Evolutionary conservation across 2,113 vertebrate species (phyloP).

Genomic region (Gymnobelideus leadbeateri): DNA sequence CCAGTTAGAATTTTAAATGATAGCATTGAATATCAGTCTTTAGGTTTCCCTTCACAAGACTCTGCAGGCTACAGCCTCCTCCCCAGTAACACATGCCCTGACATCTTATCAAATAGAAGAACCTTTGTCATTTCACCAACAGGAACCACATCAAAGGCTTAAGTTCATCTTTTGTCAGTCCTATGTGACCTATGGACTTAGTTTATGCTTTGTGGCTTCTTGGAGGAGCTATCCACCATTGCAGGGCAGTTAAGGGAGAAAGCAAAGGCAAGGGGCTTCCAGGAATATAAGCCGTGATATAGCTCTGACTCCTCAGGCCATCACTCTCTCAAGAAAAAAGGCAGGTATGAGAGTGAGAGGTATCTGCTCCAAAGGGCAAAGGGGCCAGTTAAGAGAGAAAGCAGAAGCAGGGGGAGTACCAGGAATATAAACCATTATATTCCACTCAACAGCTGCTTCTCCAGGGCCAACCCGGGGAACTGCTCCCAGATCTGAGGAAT

Average conservation of each 20-base stretch:
- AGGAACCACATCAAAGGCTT: neutral
- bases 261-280: neutral
- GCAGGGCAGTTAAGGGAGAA: neutral
- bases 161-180: neutral
- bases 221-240: neutral
- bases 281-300: neutral
- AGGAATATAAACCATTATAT: neutral
- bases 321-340: constrained; percentile 31
- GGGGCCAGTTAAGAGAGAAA: constrained; percentile 27
- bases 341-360: constrained; percentile 25
- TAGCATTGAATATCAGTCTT: neutral
- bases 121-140: neutral
- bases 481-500: neutral
- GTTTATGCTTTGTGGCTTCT: neutral
- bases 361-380: constrained; percentile 18
- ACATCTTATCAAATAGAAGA: neutral
- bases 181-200: neutral
- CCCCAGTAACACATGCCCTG: neutral
- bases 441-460: constrained; percentile 10
- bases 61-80: neutral
- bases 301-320: neutral
- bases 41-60: constrained; percentile 20
- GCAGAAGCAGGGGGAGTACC: neutral
- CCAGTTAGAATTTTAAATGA: constrained; percentile 49
- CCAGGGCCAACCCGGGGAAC: neutral